Evolutionary conservation across 1,140 invertebrate genomes (phyloP), one percentile per base, ranked within the genome.

Genomic region (Leucophenga varia): DNA sequence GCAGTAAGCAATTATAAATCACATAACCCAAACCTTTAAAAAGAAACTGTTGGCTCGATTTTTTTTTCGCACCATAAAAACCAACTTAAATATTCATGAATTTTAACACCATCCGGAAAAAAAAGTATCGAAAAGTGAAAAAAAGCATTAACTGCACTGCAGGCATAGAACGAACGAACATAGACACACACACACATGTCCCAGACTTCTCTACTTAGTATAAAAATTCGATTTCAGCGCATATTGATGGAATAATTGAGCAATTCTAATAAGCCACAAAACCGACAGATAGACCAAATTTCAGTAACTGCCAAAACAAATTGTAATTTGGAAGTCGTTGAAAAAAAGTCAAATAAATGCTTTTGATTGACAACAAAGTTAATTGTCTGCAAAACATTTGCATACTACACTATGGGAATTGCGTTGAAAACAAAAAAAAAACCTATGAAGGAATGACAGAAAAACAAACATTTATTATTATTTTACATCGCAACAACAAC

Each of bases 171-270:
- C 5, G 32, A 5, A n/a, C 6, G 5, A 13, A 35, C 6, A 13
- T 13, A 35, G 6, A 6, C 6, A 13, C 16, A 17, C 32, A 30
- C 16, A 35, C 32, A 35, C 6, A 13, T 13, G 16, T 6, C 5
- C 4, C 16, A 18, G 12, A 16, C 6, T n/a, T 34, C 10, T 14
- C 9, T 34, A 8, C 17, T 34, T 34, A 16, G 17, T 14, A 18
- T 38, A 8, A 18, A 19, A 19, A 9, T 20, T 12, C 19, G 21
- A 22, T 41, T 41, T 21, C 60, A 63, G 55, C 59, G 61, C 65
- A 70, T 70, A 70, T 67, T 70, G 65, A 70, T 70, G 61, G 61
- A 70, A 70, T 70, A 70, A 70, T 65, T 70, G 65, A 70, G 67
- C 57, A 63, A 60, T 67, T 70, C 52, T 63, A 65, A 67, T 63